Evolutionary conservation across 1,140 invertebrate genomes (phyloP), one percentile per base, ranked within the genome.

Genomic region (Rhyzopertha dominica): DNA sequence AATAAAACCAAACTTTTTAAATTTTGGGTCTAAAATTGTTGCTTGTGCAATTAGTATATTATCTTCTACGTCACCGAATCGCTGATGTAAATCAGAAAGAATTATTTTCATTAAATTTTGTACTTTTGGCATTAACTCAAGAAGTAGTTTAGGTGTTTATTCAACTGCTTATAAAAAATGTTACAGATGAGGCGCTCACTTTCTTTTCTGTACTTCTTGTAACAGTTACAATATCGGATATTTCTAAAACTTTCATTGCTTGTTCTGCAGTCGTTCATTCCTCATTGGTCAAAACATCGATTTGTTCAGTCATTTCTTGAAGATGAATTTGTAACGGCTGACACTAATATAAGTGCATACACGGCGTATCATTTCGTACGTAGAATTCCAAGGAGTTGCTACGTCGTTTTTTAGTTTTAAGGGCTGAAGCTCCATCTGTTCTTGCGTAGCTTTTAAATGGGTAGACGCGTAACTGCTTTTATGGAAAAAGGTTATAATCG

Each of bases 141-240:
- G 28, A 18, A 40, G 10, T 36, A 20, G 12, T 5, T 2, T 18
- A 46, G 29, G 10, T 39, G 12, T 7, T 29, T 14, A 3, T 46
- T 19, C 13, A 8, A 46, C 25, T 3, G 19, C 36, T 38, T 26
- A 39, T 8, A 9, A 51, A 38, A 24, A 25, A 10, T 13, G 34
- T 26, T 47, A 52, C 35, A 28, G 35, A 44, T 28, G 54, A 54
- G 18, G 51, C 24, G 3, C 41, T 51, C 5, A 63, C 49, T 30
- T 53, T 38, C 46, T 54, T 56, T 51, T 67, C 61, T 3, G 37
- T 40, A 26, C 54, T 58, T 1, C 63, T 42, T 53, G 59, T 56
- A 5, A 43, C 19, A 2, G 63, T 68, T 1, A 64, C 51, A 3
- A 64, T 54, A 14, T 63, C 48, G 47, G 65, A 64, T 3, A 50